Percentiles rank a stretch among this genome's conserved stretches.
These are phyloP conservation scores for Akabosia matsudoensis DNA, from an alignment of 1,140 invertebrate species.

Conservation along the genomic window DNA sequence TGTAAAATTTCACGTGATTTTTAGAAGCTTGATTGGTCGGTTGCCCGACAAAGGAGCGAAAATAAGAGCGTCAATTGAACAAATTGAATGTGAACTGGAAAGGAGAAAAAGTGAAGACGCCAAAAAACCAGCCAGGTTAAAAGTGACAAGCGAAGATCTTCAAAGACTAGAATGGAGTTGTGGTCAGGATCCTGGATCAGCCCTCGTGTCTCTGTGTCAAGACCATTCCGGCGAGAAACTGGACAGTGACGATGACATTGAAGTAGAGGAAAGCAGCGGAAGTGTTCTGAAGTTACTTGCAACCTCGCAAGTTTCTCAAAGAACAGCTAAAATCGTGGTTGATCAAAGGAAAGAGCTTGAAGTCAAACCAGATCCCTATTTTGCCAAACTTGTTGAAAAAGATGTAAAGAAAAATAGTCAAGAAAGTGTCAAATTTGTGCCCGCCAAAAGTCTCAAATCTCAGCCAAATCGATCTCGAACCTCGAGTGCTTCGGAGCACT, in stretches of 20 bases:
- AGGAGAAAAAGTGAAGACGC: neutral
- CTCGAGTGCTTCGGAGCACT: neutral
- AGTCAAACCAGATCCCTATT: neutral
- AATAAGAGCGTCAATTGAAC: neutral
- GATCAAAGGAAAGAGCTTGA: neutral
- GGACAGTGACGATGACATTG: neutral
- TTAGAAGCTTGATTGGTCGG: neutral
- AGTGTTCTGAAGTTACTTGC: neutral
- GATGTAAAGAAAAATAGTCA: neutral
- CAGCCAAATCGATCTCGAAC: neutral
- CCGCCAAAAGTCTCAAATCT: neutral
- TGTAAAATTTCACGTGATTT: neutral
- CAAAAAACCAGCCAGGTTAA: neutral
- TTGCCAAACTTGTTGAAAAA: neutral
- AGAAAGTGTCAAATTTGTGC: neutral
- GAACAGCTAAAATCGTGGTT: neutral
- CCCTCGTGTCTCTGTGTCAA: no score
- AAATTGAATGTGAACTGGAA: neutral
- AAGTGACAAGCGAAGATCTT: neutral
- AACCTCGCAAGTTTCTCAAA: neutral
- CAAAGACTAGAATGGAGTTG: neutral
- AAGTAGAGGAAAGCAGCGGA: neutral
- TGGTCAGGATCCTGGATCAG: neutral
- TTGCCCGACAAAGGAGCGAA: neutral
- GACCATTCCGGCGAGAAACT: neutral